Evolutionary conservation across 2,113 vertebrate genomes (phyloP).

Genomic region (Lycaon pictus): DNA sequence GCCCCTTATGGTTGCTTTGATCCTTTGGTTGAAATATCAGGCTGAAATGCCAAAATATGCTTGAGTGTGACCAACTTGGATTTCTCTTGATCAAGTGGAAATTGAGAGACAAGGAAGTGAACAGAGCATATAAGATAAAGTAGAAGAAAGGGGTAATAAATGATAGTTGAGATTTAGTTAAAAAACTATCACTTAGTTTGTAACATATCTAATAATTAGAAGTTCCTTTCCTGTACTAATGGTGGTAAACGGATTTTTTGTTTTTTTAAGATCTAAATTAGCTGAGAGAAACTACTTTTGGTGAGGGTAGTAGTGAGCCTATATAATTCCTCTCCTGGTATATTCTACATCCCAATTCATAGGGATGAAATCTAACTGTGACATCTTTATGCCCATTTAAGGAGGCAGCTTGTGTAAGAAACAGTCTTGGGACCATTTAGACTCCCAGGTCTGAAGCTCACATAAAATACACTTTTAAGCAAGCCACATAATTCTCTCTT

Average conservation of each 20-base stretch:
- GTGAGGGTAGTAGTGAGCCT: neutral
- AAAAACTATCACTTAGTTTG: neutral
- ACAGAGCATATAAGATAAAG: neutral
- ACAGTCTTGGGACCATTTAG: neutral
- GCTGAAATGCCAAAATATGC: constrained; percentile 28
- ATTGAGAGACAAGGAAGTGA: neutral
- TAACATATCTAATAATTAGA: neutral
- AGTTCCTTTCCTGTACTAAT: neutral
- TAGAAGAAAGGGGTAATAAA: neutral
- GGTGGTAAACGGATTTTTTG: neutral
- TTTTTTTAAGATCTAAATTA: constrained; percentile 7
- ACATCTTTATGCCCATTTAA: neutral
- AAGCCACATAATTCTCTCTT: neutral
- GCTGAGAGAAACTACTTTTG: constrained; percentile 17
- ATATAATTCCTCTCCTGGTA: neutral
- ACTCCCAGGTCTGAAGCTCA: neutral
- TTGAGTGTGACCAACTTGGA: neutral
- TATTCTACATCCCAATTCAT: constrained; percentile 20
- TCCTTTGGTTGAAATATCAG: constrained; percentile 5
- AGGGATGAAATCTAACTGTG: neutral
- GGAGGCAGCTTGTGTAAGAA: neutral
- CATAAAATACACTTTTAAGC: neutral
- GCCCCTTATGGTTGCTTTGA: neutral
- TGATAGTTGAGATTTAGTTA: neutral
- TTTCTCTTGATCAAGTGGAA: neutral